Conservation (phyloP, 2,888 invertebrate species). For the Chymomyza amoena region DNA sequence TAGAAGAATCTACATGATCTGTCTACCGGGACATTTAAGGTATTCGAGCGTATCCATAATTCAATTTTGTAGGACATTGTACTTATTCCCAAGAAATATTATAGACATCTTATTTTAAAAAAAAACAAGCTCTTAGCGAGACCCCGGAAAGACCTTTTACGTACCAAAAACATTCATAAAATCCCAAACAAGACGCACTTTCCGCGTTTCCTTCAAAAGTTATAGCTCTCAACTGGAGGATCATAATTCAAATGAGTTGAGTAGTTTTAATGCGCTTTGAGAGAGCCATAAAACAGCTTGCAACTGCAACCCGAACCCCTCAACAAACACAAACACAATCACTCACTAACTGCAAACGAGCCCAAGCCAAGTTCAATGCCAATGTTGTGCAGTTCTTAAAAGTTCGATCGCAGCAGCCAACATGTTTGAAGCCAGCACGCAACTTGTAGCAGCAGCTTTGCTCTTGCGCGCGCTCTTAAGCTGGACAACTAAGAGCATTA, state of each 20-base stretch:
- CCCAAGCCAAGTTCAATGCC: constrained; percentile 59
- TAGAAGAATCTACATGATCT: too few species aligned
- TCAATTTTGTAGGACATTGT: too few species aligned
- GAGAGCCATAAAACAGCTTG: background rate
- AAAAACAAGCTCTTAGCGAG: too few species aligned
- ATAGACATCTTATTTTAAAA: too few species aligned
- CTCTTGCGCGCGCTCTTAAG: constrained; percentile 39
- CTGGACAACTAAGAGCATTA: constrained; percentile 1
- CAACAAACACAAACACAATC: background rate
- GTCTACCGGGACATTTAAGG: too few species aligned
- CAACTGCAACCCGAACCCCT: background rate
- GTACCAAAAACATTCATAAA: too few species aligned
- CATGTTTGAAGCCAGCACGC: constrained; percentile 23
- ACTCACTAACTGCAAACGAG: background rate
- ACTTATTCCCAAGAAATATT: too few species aligned
- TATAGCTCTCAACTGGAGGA: background rate
- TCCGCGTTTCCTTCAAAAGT: background rate
- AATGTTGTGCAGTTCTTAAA: constrained; percentile 38
- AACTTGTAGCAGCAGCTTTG: constrained; percentile 1
- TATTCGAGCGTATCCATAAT: too few species aligned
- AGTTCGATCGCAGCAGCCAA: background rate
- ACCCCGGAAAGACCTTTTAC: too few species aligned
- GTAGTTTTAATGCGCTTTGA: background rate
- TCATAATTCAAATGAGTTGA: background rate
- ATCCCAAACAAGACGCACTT: too few species aligned